Evolutionary conservation across 2,888 invertebrate genomes (phyloP).

Genomic region (Pammene aurita): DNA sequence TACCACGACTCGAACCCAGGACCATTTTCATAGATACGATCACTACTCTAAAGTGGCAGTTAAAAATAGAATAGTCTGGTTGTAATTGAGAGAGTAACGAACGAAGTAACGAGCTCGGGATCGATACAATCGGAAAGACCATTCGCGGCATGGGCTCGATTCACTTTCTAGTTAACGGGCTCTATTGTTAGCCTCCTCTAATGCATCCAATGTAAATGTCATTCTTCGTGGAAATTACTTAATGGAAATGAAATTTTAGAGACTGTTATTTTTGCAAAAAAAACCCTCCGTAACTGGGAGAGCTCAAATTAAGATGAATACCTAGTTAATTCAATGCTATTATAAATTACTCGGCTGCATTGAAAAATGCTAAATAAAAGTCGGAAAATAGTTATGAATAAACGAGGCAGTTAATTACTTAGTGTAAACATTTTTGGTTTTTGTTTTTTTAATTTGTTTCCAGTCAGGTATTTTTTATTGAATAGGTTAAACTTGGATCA

Average conservation of each 20-base stretch:
- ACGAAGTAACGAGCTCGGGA: conserved; percentile 68
- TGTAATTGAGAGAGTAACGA: conserved; percentile 74
- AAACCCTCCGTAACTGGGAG: neutral
- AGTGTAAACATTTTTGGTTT: too few relatives aligned
- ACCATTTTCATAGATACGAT: too few relatives aligned
- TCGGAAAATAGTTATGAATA: too few relatives aligned
- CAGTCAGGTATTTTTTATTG: too few relatives aligned
- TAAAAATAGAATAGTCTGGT: conserved; percentile 60
- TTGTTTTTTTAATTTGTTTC: too few relatives aligned
- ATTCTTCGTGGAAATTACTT: conserved; percentile 57
- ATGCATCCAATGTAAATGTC: conserved; percentile 73
- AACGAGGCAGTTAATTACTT: too few relatives aligned
- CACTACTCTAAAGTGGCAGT: neutral
- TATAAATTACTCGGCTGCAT: neutral
- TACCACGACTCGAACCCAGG: neutral
- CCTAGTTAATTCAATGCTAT: neutral
- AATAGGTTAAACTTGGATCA: too few relatives aligned
- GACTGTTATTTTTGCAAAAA: conserved; percentile 5
- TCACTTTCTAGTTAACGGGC: conserved; percentile 76
- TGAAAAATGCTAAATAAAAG: neutral
- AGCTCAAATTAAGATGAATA: neutral
- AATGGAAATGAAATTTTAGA: conserved; percentile 44
- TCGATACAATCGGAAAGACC: conserved; percentile 75
- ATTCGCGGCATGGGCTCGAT: conserved; percentile 67
- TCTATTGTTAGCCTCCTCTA: conserved; percentile 72